Evolutionary conservation across 2,113 vertebrate genomes (phyloP).

Genomic region (Prochilodus magdalenae): DNA sequence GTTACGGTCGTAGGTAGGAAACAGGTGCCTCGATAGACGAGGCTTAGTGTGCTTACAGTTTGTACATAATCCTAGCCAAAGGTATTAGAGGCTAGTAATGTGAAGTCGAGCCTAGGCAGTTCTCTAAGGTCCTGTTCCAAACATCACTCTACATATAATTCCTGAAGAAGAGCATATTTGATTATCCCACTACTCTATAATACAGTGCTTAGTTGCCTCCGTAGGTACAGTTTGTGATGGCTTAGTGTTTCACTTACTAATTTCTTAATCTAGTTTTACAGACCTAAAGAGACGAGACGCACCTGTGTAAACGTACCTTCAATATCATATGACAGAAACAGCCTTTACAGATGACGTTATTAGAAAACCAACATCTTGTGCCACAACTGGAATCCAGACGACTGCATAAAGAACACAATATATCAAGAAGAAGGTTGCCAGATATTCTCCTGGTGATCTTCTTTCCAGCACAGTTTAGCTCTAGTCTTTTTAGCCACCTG

Average conservation of each 20-base stretch:
- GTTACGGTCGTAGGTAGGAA: constrained; percentile 20
- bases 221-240: constrained; percentile 44
- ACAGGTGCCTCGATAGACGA: constrained; percentile 12
- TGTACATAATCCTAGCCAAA: constrained; percentile 22
- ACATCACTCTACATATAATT: constrained; percentile 35
- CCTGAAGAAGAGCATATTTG: constrained; percentile 36
- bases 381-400: constrained; percentile 49
- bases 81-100: constrained; percentile 26
- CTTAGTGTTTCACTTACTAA: constrained; percentile 30
- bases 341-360: constrained; percentile 37
- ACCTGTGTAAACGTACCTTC: constrained; percentile 32
- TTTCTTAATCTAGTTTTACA: constrained; percentile 4
- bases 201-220: constrained; percentile 50
- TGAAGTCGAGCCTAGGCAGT: constrained; percentile 18
- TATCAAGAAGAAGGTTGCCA: constrained; percentile 23
- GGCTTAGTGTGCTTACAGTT: constrained; percentile 35
- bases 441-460: constrained; percentile 21
- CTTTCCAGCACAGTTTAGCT: background rate
- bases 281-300: constrained; percentile 21
- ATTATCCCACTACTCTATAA: constrained; percentile 16
- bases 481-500: constrained; percentile 4
- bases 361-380: constrained; percentile 38
- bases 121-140: background rate
- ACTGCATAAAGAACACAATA: constrained; percentile 43
- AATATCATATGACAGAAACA: constrained; percentile 42